phyloP scores from a whole-genome alignment of 2,113 vertebrate genomes.

The Isurus oxyrinchus region DNA sequence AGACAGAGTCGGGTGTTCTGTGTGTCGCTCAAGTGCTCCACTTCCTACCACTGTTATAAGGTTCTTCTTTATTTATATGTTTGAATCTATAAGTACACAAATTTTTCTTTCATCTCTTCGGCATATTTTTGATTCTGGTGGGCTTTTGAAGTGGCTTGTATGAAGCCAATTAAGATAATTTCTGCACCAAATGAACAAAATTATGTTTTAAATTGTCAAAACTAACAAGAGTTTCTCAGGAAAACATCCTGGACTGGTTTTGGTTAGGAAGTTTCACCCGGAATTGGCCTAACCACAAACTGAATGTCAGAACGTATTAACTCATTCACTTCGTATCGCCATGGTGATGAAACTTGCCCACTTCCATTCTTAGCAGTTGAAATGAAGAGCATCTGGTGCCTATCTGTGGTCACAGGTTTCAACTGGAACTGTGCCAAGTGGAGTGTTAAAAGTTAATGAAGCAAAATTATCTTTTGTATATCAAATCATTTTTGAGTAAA shows the following conservation, averaged over 20 bases:
- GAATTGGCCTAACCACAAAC: slow-evolving; percentile 25
- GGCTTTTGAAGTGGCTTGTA: slow-evolving; percentile 15
- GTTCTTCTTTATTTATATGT: not conserved
- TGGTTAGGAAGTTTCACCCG: slow-evolving; percentile 17
- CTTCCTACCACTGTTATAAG: not conserved
- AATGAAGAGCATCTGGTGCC: not conserved
- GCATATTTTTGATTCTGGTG: not conserved
- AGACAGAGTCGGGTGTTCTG: not conserved
- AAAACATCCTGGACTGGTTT: slow-evolving; percentile 11
- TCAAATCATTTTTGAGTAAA: slow-evolving; percentile 3
- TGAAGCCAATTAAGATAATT: slow-evolving; percentile 7
- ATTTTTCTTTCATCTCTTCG: not conserved
- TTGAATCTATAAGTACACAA: not conserved
- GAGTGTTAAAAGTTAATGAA: not conserved
- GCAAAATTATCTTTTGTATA: not conserved
- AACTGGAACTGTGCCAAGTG: not conserved
- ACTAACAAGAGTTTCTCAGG: slow-evolving; percentile 18
- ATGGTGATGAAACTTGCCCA: slow-evolving; percentile 20
- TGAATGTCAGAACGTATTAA: not conserved
- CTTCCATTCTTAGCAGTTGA: not conserved
- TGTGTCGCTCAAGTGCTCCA: not conserved
- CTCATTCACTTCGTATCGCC: not conserved
- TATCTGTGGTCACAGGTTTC: not conserved
- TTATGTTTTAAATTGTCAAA: not conserved
- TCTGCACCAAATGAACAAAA: slow-evolving; percentile 23